phyloP scores from a whole-genome alignment of 2,888 invertebrate genomes.

The Eupithecia exiguata region DNA sequence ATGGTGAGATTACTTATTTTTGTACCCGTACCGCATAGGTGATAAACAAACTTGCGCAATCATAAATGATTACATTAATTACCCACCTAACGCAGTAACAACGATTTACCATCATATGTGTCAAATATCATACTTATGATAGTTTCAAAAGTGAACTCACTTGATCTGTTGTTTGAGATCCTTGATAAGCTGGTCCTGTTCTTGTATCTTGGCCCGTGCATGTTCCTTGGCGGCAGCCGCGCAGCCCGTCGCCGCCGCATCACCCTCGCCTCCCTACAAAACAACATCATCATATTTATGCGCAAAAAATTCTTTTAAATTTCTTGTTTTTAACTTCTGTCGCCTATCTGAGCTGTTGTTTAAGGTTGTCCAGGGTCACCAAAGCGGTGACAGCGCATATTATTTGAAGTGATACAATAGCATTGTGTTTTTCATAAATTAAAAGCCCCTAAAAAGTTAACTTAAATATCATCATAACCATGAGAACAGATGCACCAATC shows the following conservation, averaged over 20 bases:
- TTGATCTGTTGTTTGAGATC: conserved; percentile 96
- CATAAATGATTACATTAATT: too few species aligned
- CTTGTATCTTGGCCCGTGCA: conserved; percentile 74
- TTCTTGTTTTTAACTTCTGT: neutral
- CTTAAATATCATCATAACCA: too few species aligned
- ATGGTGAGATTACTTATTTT: too few species aligned
- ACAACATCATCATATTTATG: conserved; percentile 47
- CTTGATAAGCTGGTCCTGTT: conserved; percentile 88
- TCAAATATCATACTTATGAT: too few species aligned
- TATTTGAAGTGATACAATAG: too few species aligned
- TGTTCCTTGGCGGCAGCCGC: conserved; percentile 65
- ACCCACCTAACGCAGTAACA: too few species aligned
- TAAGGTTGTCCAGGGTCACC: neutral
- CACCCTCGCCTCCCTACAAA: conserved; percentile 79
- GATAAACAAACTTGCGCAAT: too few species aligned
- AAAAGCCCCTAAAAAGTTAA: too few species aligned
- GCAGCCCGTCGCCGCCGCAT: conserved; percentile 78
- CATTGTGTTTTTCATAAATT: too few species aligned
- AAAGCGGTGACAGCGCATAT: neutral
- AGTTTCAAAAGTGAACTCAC: conserved; percentile 71
- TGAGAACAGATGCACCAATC: neutral
- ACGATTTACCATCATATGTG: too few species aligned
- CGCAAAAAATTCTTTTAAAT: neutral
- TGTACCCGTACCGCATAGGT: too few species aligned
- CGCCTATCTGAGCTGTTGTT: neutral